Evolutionary conservation across 2,113 vertebrate genomes (phyloP), one percentile per base, ranked within the genome.

Genomic region (Tachysurus fulvidraco): DNA sequence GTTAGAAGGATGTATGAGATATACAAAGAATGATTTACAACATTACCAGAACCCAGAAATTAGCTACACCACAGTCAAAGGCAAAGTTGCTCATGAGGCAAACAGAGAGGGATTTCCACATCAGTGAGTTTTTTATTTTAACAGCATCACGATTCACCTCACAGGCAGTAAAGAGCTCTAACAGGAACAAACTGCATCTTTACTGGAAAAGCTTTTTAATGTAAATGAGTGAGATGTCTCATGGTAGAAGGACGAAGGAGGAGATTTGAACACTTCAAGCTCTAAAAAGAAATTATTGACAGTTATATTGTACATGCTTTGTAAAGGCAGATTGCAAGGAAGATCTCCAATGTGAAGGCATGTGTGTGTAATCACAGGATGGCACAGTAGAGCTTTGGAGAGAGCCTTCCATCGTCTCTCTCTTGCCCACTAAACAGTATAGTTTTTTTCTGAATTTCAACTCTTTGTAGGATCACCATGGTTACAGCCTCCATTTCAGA

Each of bases 381-480:
- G 25, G 84, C 74, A 52, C 57, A 85, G 59, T 19, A 36, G 46
- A 54, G 62, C 81, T 50, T 50, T 50, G 5, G 46, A 50, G 46
- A 50, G 46, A 50, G 46, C 19, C 78, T 44, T 21, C 16, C 52
- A 19, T 79, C 14, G 41, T 65, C 21, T 65, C 16, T 82, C 50
- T 55, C 55, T 62, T 52, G 83, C 84, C 73, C 69, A 76, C 86
- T 92, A 90, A 94, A 93, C 92, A 92, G 91, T 93, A 94, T 91
- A 90, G 12, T 69, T 94, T 93, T 93, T 92, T 92, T 93, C 93
- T 93, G 89, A 94, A 93, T 92, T 93, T 81, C 71, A 91, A 89
- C 89, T 95, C 94, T 95, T 95, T 95, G 94, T 95, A 95, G 95
- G 93, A 94, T 95, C 90, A 92, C 94, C 94, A 95, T 95, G 93